Percentiles rank a stretch among this genome's conserved stretches.
phyloP scores from a whole-genome alignment of 1,140 invertebrate species.

The Chrysoperla carnea region DNA sequence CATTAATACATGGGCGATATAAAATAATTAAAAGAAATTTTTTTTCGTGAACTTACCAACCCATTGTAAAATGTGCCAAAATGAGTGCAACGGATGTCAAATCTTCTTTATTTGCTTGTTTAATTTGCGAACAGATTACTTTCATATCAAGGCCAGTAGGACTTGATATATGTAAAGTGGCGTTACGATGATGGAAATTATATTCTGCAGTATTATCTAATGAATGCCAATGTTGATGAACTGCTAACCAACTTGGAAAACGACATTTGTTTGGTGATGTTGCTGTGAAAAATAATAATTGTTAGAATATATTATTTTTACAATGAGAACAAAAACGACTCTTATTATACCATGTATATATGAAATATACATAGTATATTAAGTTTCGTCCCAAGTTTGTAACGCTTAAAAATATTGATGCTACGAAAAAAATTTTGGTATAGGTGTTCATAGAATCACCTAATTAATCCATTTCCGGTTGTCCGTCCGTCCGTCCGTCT shows the following conservation, averaged over 20 bases:
- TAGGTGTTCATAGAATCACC: too few relatives aligned
- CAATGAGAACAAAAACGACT: background rate
- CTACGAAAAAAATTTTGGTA: too few relatives aligned
- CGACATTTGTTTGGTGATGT: slow-evolving; percentile 39
- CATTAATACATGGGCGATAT: too few relatives aligned
- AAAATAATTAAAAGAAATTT: too few relatives aligned
- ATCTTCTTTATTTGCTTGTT: slow-evolving; percentile 31
- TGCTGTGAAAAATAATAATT: slow-evolving; percentile 24
- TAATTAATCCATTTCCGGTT: too few relatives aligned
- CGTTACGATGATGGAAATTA: slow-evolving; percentile 44
- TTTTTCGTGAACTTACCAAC: slow-evolving; percentile 32
- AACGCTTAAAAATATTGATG: too few relatives aligned
- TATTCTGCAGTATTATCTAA: slow-evolving; percentile 47
- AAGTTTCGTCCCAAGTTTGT: too few relatives aligned
- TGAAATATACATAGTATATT: too few relatives aligned
- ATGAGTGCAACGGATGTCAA: slow-evolving; percentile 25
- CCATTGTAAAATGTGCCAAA: slow-evolving; percentile 41
- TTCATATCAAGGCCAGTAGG: slow-evolving; percentile 36
- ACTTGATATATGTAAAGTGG: slow-evolving; percentile 36
- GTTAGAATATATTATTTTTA: too few relatives aligned
- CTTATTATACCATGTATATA: too few relatives aligned
- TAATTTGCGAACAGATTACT: slow-evolving; percentile 39
- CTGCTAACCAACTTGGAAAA: slow-evolving; percentile 47
- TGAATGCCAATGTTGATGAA: slow-evolving; percentile 48
- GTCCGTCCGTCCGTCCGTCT: too few relatives aligned